phyloP scores from a whole-genome alignment of 2,113 vertebrate species.

The Cyanoderma ruficeps region DNA sequence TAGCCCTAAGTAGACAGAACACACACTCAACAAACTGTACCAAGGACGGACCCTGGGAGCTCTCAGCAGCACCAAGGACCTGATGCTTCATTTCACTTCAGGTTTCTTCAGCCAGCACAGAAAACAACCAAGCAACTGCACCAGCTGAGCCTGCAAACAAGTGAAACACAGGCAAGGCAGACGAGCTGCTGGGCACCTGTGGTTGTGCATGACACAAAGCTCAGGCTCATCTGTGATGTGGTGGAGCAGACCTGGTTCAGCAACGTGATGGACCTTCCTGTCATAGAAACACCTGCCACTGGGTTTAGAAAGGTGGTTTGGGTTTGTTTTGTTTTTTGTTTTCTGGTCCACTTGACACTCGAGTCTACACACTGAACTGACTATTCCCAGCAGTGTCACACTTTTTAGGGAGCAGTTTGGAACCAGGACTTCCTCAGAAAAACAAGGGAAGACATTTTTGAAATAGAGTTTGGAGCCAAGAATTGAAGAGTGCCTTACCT shows the following conservation, averaged over 20 bases:
- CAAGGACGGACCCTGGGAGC: neutral
- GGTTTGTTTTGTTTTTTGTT: neutral
- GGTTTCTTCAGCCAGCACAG: neutral
- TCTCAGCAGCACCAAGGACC: neutral
- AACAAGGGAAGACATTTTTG: neutral
- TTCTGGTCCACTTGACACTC: neutral
- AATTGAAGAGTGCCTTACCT: neutral
- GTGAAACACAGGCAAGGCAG: neutral
- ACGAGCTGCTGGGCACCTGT: neutral
- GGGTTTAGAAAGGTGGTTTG: neutral
- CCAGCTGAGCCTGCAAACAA: neutral
- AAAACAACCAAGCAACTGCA: neutral
- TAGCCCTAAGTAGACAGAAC: slow-evolving; percentile 7
- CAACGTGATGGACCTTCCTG: neutral
- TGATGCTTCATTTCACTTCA: neutral
- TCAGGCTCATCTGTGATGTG: rapidly evolving
- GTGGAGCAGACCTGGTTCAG: rapidly evolving
- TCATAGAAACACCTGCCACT: neutral
- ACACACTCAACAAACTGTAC: neutral
- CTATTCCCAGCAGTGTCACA: neutral
- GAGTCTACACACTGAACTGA: neutral
- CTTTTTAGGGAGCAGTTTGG: neutral
- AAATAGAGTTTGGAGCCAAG: neutral
- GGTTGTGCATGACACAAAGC: rapidly evolving
- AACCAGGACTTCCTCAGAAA: neutral